Conservation (phyloP, 2,888 invertebrate species). For the Drosophila fulvimacula region DNA sequence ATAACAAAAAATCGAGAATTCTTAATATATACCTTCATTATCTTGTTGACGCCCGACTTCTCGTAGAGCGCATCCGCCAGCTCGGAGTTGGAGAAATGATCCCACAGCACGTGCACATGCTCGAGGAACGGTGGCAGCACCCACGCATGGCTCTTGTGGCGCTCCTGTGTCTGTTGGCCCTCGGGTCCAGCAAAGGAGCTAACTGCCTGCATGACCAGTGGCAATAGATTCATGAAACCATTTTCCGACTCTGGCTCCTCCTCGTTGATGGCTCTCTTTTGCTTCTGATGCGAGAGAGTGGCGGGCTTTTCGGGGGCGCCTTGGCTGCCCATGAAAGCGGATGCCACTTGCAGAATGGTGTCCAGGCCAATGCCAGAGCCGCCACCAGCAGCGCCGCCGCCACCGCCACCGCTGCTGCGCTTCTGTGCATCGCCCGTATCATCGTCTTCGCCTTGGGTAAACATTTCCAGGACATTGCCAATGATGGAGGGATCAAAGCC, state of each 20-base stretch:
- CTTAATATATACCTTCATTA: constrained; percentile 86
- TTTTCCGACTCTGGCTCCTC: constrained; percentile 69
- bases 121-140: constrained; percentile 90
- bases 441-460: constrained; percentile 82
- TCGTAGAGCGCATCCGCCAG: constrained; percentile 90
- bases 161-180: constrained; percentile 87
- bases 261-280: constrained; percentile 66
- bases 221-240: constrained; percentile 87
- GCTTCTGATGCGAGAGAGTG: constrained; percentile 72
- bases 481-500: constrained; percentile 87
- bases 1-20: background rate
- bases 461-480: constrained; percentile 87
- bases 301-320: constrained; percentile 56
- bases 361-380: constrained; percentile 86
- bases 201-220: constrained; percentile 89
- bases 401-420: constrained; percentile 55
- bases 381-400: constrained; percentile 42
- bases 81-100: constrained; percentile 92
- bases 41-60: constrained; percentile 89
- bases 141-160: constrained; percentile 89
- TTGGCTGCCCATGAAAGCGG: constrained; percentile 86
- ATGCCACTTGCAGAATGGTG: constrained; percentile 86
- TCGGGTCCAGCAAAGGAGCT: constrained; percentile 88
- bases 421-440: constrained; percentile 53
- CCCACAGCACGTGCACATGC: constrained; percentile 90